These are phyloP conservation scores for Plusia festucae DNA, from an alignment of 2,888 invertebrate species.

Conservation along the genomic window DNA sequence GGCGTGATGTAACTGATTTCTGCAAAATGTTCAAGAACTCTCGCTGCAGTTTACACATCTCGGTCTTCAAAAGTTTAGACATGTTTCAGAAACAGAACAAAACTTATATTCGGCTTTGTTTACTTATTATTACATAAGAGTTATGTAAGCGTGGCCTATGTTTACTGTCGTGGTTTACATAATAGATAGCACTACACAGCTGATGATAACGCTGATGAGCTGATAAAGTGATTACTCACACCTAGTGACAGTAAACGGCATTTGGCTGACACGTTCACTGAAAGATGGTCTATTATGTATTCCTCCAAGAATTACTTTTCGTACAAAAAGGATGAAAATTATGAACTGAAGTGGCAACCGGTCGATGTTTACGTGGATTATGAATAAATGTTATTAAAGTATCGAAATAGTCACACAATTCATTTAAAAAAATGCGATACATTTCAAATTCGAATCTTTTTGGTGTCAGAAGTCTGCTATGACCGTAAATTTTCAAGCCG, in stretches of 20 bases:
- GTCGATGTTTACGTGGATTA: too few relatives aligned
- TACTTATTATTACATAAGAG: constrained; percentile 22
- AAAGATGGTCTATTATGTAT: too few relatives aligned
- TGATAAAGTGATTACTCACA: constrained; percentile 24
- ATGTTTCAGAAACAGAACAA: neutral
- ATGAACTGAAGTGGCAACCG: too few relatives aligned
- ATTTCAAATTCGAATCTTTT: neutral
- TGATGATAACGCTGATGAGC: constrained; percentile 42
- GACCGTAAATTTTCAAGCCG: neutral
- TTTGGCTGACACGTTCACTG: too few relatives aligned
- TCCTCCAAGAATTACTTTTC: neutral
- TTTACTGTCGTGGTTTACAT: constrained; percentile 40
- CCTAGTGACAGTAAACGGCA: neutral
- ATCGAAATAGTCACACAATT: neutral
- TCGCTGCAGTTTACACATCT: neutral
- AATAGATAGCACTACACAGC: constrained; percentile 45
- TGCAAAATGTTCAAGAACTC: too few relatives aligned
- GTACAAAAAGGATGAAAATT: too few relatives aligned
- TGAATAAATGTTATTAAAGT: neutral
- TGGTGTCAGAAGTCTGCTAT: neutral
- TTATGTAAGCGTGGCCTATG: constrained; percentile 34
- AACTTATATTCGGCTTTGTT: neutral
- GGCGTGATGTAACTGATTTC: too few relatives aligned
- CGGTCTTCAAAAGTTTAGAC: neutral
- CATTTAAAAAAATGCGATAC: neutral